Conservation (phyloP, 2,888 invertebrate species). For the Lampropteryx suffumata region DNA sequence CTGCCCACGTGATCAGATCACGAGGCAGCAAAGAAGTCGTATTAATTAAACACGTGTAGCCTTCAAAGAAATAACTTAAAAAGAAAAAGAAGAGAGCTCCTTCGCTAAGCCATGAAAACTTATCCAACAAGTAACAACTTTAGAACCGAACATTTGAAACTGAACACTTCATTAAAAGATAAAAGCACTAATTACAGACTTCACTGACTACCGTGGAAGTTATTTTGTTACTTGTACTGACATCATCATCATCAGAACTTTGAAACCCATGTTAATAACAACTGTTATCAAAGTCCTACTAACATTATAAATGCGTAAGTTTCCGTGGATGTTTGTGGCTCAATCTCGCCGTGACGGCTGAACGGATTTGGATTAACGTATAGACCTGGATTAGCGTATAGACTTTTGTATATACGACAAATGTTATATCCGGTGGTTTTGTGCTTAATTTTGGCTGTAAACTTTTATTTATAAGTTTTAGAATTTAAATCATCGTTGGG, state of each 20-base stretch:
- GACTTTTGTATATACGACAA: no score
- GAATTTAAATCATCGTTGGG: no score
- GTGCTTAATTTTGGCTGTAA: no score
- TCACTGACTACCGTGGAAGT: constrained; percentile 3
- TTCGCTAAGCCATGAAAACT: constrained; percentile 11
- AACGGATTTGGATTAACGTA: no score
- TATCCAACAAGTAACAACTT: constrained; percentile 17
- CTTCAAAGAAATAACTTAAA: not conserved
- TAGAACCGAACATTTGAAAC: constrained; percentile 37
- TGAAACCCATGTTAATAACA: not conserved
- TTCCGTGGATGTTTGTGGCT: no score
- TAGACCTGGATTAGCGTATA: no score
- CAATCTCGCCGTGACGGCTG: no score
- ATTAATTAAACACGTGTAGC: not conserved
- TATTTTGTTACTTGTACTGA: not conserved
- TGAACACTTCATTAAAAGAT: constrained; percentile 45
- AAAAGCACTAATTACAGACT: constrained; percentile 9
- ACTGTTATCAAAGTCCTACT: no score
- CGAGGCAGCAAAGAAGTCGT: not conserved
- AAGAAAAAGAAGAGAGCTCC: not conserved
- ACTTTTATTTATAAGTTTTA: no score
- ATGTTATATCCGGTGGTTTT: no score
- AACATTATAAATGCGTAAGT: no score
- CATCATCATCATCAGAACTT: not conserved
- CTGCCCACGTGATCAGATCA: no score